phyloP scores from a whole-genome alignment of 2,888 invertebrate genomes.

The Dicycla oo region DNA sequence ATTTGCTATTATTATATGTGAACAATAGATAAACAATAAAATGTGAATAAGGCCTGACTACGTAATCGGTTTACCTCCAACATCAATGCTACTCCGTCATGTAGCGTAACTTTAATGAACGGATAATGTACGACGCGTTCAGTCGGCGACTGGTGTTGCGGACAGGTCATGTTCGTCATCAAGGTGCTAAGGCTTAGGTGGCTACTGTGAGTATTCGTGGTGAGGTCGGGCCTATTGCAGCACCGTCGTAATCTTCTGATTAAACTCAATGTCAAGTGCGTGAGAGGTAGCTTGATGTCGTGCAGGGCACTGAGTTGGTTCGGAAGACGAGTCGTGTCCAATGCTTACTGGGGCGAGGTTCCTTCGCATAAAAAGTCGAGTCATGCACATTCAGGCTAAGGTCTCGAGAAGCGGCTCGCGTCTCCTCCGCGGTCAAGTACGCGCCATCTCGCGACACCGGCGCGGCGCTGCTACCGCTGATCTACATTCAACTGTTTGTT shows the following conservation, averaged over 20 bases:
- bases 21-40: slow-evolving; percentile 43
- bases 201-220: slow-evolving; percentile 6
- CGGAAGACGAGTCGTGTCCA: slow-evolving; percentile 70
- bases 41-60: slow-evolving; percentile 33
- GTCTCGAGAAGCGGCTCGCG: slow-evolving; percentile 67
- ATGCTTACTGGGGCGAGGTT: slow-evolving; percentile 78
- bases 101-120: slow-evolving; percentile 46
- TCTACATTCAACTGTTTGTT: slow-evolving; percentile 56
- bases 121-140: slow-evolving; percentile 34
- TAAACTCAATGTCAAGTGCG: slow-evolving; percentile 76
- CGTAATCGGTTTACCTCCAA: slow-evolving; percentile 51
- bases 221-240: slow-evolving; percentile 60
- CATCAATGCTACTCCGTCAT: slow-evolving; percentile 54
- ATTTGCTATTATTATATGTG: slow-evolving; percentile 30
- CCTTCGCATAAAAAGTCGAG: slow-evolving; percentile 77
- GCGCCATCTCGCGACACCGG: slow-evolving; percentile 57
- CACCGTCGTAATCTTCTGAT: slow-evolving; percentile 64
- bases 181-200: slow-evolving; percentile 30
- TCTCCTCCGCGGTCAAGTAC: slow-evolving; percentile 70
- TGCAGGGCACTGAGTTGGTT: slow-evolving; percentile 57
- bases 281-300: slow-evolving; percentile 59
- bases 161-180: slow-evolving; percentile 33
- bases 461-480: slow-evolving; percentile 32
- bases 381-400: slow-evolving; percentile 86
- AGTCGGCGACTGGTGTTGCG: slow-evolving; percentile 4